Evolutionary conservation across 2,888 invertebrate genomes (phyloP), one percentile per base, ranked within the genome.

Genomic region (Andrena bicolor): DNA sequence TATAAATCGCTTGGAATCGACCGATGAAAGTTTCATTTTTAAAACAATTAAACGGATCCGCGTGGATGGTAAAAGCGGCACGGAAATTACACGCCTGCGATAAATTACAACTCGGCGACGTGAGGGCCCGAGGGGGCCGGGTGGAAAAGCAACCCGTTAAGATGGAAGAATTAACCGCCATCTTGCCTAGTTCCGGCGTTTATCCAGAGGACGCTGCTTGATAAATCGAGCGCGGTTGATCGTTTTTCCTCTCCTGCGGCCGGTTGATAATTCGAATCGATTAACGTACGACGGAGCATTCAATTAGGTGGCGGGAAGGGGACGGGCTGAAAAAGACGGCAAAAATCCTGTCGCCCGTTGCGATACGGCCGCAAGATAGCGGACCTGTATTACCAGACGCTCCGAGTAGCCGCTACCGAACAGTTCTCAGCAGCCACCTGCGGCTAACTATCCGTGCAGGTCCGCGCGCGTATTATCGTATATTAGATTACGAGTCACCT

Each of bases 401-500:
- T 58, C 26, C 49, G 48, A 56, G 77, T 35, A 56, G 63, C 60
- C 60, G 78, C 82, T 83, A 77, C 82, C 60, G 82, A 63, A 82
- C 81, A 65, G 73, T 69, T 41, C 26, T 13, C 68, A 23, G 23
- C 73, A 75, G 71, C 83, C 83, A 83, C 83, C 83, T 83, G 83
- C 83, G 83, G 78, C 83, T 68, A 83, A 83, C 78, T 83, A 75
- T 83, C 74, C 48, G 10, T 56, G 23, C 56, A 10, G 56, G 23
- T 56, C 32, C 48, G 68, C 72, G 68, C 80, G 7, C 53, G 73
- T 73, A 83, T 83, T 83, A 83, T 79, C 78, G 64, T 71, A 79
- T 83, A 83, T 83, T 83, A 83, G 83, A 83, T 83, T 79, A 78
- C 83, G 74, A 83, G 74, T 83, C 83, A 83, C 83, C 83, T 74